Evolutionary conservation across 2,797 vertebrate genomes (phyloP).

Genomic region (Tokudaia muenninki): DNA sequence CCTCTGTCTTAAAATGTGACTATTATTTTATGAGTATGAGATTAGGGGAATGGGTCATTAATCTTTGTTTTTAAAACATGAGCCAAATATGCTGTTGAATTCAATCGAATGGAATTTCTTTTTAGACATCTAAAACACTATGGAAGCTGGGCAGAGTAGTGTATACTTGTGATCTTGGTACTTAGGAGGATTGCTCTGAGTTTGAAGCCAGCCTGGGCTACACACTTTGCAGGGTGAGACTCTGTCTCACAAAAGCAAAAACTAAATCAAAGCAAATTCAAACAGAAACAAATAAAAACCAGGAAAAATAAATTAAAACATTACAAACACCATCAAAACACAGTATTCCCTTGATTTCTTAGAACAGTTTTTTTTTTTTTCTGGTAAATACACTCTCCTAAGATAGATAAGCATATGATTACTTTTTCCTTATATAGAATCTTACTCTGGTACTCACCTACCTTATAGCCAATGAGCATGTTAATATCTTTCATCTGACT

Average conservation of each 20-base stretch:
- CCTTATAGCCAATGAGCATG: neutral
- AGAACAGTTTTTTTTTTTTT: neutral
- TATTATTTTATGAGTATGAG: neutral
- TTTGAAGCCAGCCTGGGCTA: neutral
- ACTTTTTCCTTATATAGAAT: neutral
- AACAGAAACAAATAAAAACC: neutral
- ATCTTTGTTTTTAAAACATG: constrained; percentile 18
- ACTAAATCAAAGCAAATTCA: neutral
- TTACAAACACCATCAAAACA: neutral
- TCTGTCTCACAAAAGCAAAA: neutral
- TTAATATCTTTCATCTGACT: neutral
- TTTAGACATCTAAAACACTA: neutral
- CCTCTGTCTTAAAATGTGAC: constrained; percentile 34
- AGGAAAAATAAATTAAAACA: neutral
- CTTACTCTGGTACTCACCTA: neutral
- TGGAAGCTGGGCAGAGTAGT: neutral
- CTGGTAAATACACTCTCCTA: neutral
- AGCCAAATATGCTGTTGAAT: neutral
- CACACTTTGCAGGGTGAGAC: neutral
- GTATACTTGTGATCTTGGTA: neutral
- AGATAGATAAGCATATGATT: neutral
- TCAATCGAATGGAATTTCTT: constrained; percentile 4
- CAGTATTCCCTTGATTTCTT: neutral
- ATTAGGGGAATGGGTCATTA: neutral
- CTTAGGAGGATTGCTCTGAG: neutral